Base-by-base conservation (phyloP, 92 coral and sea anemone genomes). In the Siderastrea siderea region DNA sequence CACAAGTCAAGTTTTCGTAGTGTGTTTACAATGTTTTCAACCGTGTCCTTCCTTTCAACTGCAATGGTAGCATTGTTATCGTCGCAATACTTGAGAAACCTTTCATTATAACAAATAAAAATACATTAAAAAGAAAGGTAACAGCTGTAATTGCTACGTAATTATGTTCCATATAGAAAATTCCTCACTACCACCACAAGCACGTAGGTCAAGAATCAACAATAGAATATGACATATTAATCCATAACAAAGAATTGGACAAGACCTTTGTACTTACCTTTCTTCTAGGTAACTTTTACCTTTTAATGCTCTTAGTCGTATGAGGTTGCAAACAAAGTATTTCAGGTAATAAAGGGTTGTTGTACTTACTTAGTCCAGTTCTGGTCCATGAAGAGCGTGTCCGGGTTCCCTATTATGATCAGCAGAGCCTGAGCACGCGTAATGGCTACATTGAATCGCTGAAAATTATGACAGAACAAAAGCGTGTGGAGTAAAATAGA, bases 401-500 rank as follows among this genome's bases (percentile, higher is more conserved):
- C 95, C 14, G 88, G 89, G 74, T 93, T 93, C 15, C 95, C 93
- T 79, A 89, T 78, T 52, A 93, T 50, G 51, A 93, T 93, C 48
- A 93, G 82, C 48, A 93, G 93, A 47, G 95, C 93, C 81, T 93
- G 95, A 48, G 95, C 95, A 52, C 95, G 92, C 47, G 95, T 93
- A 43, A 93, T 77, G 47, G 93, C 95, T 52, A 93, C 95, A 72
- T 93, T 93, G 95, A 93, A 93, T 55, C 95, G 70, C 93, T 92
- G 75, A 57, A 82, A 88, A 15, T 13, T 11, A 48, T 14, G 11
- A 51, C 55, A 51, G 14, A 60, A 60, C 12, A 13, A 10, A 54
- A 51, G 14, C n/a, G n/a, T n/a, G n/a, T n/a, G n/a, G n/a, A n/a
- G n/a, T n/a, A n/a, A n/a, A n/a, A n/a, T n/a, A n/a, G n/a, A n/a